Conservation (phyloP, 2,113 vertebrate species). For the Naja naja region DNA sequence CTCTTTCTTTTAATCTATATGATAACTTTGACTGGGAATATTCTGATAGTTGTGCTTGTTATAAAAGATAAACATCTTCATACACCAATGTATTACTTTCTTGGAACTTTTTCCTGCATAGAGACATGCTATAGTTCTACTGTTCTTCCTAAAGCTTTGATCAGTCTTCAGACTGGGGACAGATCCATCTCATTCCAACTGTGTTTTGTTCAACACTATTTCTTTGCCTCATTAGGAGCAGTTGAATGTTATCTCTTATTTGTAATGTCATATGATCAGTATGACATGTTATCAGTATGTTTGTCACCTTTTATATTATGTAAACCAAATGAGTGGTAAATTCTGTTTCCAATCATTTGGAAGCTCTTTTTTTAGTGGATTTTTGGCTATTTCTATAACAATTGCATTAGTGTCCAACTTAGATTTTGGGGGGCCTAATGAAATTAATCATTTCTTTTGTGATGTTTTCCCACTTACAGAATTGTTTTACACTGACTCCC, state of each 20-base stretch:
- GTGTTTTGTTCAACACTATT: slow-evolving; percentile 4
- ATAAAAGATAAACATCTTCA: slow-evolving; percentile 4
- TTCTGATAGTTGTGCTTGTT: slow-evolving; percentile 4
- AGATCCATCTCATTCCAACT: background rate
- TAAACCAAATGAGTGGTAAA: slow-evolving; percentile 28
- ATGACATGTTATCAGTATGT: too few relatives aligned
- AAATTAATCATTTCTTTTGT: slow-evolving; percentile 22
- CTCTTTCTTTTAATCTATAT: slow-evolving; percentile 7
- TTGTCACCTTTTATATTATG: slow-evolving; percentile 31
- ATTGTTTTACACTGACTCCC: slow-evolving; percentile 6
- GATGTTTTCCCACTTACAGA: slow-evolving; percentile 19
- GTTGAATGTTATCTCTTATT: slow-evolving; percentile 51
- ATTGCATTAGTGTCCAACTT: slow-evolving; percentile 44
- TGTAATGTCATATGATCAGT: slow-evolving; percentile 2
- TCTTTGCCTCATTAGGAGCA: slow-evolving; percentile 45
- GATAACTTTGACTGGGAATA: background rate
- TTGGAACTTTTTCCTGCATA: slow-evolving; percentile 1
- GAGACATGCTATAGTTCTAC: background rate
- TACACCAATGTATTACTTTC: slow-evolving; percentile 17
- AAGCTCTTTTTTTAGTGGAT: slow-evolving; percentile 17
- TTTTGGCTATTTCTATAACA: slow-evolving; percentile 37
- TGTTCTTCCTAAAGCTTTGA: background rate
- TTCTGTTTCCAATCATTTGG: slow-evolving; percentile 21
- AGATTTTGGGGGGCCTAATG: slow-evolving; percentile 46
- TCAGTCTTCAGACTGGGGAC: background rate